Evolutionary conservation across 2,797 vertebrate species (phyloP).

Genomic region (Coluber constrictor): DNA sequence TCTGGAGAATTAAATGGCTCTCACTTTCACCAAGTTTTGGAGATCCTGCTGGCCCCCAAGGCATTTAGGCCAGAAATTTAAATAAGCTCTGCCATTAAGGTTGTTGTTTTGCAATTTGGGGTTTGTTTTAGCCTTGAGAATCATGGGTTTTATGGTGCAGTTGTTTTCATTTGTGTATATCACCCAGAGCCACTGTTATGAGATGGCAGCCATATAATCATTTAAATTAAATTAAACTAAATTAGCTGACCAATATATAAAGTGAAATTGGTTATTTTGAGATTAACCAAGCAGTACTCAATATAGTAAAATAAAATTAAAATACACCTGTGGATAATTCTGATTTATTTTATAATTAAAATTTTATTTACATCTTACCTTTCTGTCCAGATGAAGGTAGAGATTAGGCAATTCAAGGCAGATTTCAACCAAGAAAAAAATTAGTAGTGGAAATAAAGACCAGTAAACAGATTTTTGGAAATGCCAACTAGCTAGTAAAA

Average conservation of each 20-base stretch:
- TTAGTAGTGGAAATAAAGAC: not conserved
- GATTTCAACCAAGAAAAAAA: not conserved
- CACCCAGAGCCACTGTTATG: not conserved
- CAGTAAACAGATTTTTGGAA: not conserved
- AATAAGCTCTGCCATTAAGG: not conserved
- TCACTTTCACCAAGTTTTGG: not conserved
- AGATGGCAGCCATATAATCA: not conserved
- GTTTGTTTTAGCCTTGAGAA: not conserved
- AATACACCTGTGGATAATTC: not conserved
- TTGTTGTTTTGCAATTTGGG: not conserved
- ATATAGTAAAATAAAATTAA: not conserved
- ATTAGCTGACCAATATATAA: not conserved
- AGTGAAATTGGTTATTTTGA: not conserved
- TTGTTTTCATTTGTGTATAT: not conserved
- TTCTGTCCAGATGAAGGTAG: not conserved
- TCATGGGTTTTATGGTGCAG: not conserved
- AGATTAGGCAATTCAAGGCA: not conserved
- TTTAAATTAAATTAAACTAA: not conserved
- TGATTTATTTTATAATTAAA: not conserved
- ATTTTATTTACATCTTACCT: not conserved
- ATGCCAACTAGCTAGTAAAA: not conserved
- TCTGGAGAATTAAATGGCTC: not conserved
- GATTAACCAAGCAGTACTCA: not conserved
- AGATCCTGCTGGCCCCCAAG: not conserved
- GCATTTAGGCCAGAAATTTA: not conserved